Percentiles rank a stretch among this genome's conserved stretches.
Conservation (phyloP, 2,113 vertebrate genomes). For the Zootoca vivipara region DNA sequence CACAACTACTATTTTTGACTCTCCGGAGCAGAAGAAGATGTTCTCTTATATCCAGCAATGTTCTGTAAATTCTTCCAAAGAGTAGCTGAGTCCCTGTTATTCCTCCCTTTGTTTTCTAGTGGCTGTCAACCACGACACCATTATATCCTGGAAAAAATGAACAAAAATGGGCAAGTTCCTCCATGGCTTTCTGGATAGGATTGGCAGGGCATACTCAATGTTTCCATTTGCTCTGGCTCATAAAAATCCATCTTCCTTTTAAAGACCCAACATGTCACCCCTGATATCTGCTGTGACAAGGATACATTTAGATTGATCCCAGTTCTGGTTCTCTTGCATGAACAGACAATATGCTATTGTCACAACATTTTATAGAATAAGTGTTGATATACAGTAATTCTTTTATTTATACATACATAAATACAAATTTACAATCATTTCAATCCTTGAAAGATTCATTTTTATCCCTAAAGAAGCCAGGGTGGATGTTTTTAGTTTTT, state of each 20-base stretch:
- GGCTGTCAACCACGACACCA: not conserved
- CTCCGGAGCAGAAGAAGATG: no score
- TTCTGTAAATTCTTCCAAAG: no score
- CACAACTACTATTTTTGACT: no score
- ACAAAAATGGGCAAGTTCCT: not conserved
- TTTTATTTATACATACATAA: not conserved
- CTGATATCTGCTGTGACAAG: not conserved
- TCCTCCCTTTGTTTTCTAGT: not conserved
- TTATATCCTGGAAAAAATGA: constrained; percentile 21
- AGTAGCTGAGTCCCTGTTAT: no score
- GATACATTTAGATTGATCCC: not conserved
- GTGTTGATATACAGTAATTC: not conserved
- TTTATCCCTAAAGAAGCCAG: not conserved
- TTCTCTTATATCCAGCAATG: no score
- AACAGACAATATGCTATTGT: not conserved
- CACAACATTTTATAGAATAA: not conserved
- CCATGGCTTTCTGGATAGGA: not conserved
- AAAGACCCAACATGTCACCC: constrained; percentile 1
- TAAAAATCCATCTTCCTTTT: constrained; percentile 21
- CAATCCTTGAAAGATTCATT: not conserved
- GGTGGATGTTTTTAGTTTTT: not conserved
- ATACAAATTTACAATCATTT: constrained; percentile 18
- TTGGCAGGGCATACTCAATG: not conserved
- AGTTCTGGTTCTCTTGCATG: constrained; percentile 1
- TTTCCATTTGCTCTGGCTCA: constrained; percentile 8